A percentile compares a stretch with the other conserved stretches of the same genome.
Conservation (phyloP, 2,113 vertebrate species). For the Leucopsar rothschildi region DNA sequence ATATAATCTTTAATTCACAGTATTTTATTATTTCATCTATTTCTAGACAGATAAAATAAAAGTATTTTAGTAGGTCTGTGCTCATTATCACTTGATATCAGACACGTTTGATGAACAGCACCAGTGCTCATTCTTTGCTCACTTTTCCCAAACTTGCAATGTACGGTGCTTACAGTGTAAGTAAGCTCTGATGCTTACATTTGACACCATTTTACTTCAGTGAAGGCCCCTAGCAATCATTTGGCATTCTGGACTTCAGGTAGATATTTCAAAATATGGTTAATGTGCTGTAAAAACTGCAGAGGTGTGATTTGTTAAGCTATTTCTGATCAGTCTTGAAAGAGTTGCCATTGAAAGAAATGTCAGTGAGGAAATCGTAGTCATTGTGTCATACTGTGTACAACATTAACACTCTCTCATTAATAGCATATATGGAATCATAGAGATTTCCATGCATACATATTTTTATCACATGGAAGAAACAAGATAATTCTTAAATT, state of each 20-base stretch:
- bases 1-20: neutral
- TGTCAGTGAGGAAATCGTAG: neutral
- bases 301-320: neutral
- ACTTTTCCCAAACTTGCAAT: neutral
- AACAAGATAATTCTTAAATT: neutral
- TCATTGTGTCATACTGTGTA: neutral
- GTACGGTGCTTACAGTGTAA: neutral
- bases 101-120: neutral
- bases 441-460: neutral
- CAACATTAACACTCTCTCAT: neutral
- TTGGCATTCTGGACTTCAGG: neutral
- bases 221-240: neutral
- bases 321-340: neutral
- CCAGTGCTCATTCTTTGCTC: neutral
- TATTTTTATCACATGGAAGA: neutral
- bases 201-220: neutral
- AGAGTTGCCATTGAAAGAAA: neutral
- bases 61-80: neutral
- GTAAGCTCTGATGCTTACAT: neutral
- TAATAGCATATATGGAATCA: neutral
- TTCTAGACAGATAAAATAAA: neutral
- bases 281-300: neutral
- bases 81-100: neutral
- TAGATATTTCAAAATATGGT: neutral
- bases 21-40: neutral